Percentiles rank a stretch among this genome's conserved stretches.
phyloP scores from a whole-genome alignment of 2,113 vertebrate genomes.

The Chaetops frenatus region DNA sequence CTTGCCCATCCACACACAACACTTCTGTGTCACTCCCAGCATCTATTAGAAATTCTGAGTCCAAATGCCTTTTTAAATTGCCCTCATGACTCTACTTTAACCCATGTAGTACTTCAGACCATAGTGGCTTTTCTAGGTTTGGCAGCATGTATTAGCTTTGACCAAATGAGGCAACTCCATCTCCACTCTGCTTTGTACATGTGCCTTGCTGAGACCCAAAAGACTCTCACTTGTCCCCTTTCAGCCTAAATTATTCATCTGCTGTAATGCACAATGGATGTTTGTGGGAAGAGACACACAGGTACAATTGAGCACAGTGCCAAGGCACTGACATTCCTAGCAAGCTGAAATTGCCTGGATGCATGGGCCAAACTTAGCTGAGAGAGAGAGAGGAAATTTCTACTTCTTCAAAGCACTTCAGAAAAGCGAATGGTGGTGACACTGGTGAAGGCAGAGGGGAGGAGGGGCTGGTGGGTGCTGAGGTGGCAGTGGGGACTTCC shows the following conservation, averaged over 20 bases:
- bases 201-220: neutral
- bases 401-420: neutral
- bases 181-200: neutral
- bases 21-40: neutral
- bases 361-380: neutral
- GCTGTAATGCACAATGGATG: constrained; percentile 52
- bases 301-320: neutral
- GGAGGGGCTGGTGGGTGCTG: neutral
- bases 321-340: neutral
- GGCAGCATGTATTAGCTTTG: neutral
- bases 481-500: neutral
- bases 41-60: neutral
- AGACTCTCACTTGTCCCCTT: neutral
- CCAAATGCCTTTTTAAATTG: neutral
- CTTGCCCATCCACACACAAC: neutral
- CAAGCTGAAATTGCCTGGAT: neutral
- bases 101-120: neutral
- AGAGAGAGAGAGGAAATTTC: neutral
- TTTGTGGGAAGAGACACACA: neutral
- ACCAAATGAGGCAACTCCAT: neutral
- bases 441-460: neutral
- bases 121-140: neutral
- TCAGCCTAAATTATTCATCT: constrained; percentile 54
- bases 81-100: neutral
- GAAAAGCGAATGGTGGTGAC: neutral